Percentiles rank a stretch among this genome's conserved stretches.
Evolutionary conservation across 2,797 vertebrate genomes (phyloP).

Genomic region (Lagorchestes hirsutus): DNA sequence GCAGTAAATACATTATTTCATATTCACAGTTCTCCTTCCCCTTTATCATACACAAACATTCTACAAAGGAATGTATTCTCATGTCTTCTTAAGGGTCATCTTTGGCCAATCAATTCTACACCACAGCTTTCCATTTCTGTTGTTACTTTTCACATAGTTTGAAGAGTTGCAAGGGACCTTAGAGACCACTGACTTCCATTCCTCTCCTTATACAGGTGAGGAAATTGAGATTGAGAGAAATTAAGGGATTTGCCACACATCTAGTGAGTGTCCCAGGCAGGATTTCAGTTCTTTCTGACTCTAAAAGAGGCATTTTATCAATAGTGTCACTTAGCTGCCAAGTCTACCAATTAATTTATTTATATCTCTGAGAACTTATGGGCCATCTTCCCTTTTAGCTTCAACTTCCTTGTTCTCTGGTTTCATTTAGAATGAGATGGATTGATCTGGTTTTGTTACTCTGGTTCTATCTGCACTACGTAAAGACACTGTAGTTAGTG

Average conservation of each 20-base stretch:
- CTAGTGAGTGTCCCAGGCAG: background rate
- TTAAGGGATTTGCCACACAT: background rate
- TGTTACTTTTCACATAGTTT: background rate
- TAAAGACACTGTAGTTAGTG: background rate
- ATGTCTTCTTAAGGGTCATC: background rate
- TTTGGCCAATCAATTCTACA: background rate
- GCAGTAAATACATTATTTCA: background rate
- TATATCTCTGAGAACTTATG: background rate
- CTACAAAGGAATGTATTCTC: background rate
- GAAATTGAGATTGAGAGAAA: background rate
- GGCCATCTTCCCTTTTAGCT: background rate
- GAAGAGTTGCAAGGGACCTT: background rate
- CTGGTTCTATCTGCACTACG: background rate
- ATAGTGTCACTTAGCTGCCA: background rate
- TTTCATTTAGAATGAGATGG: background rate
- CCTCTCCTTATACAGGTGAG: background rate
- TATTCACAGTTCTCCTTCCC: background rate
- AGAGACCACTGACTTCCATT: background rate
- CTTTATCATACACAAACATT: background rate
- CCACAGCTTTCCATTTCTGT: background rate
- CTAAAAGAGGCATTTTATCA: background rate
- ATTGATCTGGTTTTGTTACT: background rate
- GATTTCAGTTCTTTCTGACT: background rate
- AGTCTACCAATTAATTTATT: background rate
- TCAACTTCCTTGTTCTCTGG: background rate